phyloP scores from a whole-genome alignment of 1,140 invertebrate genomes.

The Drosophila grimshawi region DNA sequence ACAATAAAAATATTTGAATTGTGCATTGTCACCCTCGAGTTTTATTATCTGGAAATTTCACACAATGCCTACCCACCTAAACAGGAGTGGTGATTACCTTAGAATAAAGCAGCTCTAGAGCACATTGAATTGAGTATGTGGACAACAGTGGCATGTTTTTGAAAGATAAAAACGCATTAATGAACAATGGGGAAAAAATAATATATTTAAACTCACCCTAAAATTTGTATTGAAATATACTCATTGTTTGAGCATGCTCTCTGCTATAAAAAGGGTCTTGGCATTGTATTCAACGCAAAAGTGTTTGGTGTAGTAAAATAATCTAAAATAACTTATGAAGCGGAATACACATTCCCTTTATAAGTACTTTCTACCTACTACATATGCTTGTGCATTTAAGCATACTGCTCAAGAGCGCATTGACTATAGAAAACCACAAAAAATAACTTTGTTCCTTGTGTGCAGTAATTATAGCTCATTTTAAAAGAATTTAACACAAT shows the following conservation, averaged over 20 bases:
- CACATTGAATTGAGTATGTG: slow-evolving; percentile 44
- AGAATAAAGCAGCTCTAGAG: slow-evolving; percentile 64
- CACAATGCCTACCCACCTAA: slow-evolving; percentile 70
- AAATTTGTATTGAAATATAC: slow-evolving; percentile 64
- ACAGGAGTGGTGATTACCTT: slow-evolving; percentile 67
- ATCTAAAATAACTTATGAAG: slow-evolving; percentile 56
- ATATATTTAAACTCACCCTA: slow-evolving; percentile 76
- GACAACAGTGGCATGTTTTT: slow-evolving; percentile 73
- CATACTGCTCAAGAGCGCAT: slow-evolving; percentile 22
- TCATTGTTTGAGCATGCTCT: slow-evolving; percentile 79
- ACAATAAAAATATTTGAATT: slow-evolving; percentile 80
- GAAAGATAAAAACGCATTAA: slow-evolving; percentile 78
- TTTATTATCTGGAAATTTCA: slow-evolving; percentile 60
- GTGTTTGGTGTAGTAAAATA: slow-evolving; percentile 50
- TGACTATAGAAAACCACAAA: slow-evolving; percentile 23
- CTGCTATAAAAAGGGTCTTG: slow-evolving; percentile 54
- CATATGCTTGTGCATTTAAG: slow-evolving; percentile 26
- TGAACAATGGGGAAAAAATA: slow-evolving; percentile 71
- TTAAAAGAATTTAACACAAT: not conserved
- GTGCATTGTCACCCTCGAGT: slow-evolving; percentile 73
- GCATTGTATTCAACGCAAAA: slow-evolving; percentile 59
- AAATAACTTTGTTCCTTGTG: slow-evolving; percentile 10
- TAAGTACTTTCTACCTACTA: slow-evolving; percentile 8
- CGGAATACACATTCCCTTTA: slow-evolving; percentile 36
- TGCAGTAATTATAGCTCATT: slow-evolving; percentile 14